Evolutionary conservation across 2,888 invertebrate species (phyloP).

Genomic region (Drosophila yooni): DNA sequence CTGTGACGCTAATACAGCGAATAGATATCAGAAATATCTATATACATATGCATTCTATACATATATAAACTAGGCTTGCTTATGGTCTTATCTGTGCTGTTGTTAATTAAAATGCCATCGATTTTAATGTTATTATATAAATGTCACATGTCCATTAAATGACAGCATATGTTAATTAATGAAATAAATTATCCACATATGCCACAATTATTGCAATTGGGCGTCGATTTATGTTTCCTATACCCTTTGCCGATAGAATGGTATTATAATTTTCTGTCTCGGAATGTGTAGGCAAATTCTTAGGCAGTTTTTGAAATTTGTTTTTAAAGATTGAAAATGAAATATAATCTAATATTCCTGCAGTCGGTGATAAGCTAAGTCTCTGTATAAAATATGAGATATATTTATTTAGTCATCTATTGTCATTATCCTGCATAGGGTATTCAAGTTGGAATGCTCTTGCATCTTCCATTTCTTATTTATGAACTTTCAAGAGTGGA

Average conservation of each 20-base stretch:
- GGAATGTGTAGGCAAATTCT: background rate
- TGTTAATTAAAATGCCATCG: conserved; percentile 57
- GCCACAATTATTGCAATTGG: conserved; percentile 7
- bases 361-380: too few species aligned
- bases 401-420: background rate
- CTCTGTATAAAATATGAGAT: background rate
- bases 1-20: conserved; percentile 14
- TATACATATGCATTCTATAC: background rate
- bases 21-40: background rate
- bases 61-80: background rate
- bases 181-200: conserved; percentile 16
- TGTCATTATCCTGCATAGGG: background rate
- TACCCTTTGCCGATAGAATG: background rate
- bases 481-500: background rate
- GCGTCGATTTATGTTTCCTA: background rate
- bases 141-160: conserved; percentile 34
- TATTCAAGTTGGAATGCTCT: background rate
- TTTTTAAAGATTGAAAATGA: background rate
- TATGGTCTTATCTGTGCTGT: conserved; percentile 33
- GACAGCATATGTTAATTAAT: conserved; percentile 59
- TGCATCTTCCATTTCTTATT: background rate
- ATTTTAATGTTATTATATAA: conserved; percentile 40
- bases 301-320: background rate
- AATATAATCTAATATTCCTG: background rate
- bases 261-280: background rate